A percentile compares a stretch with the other conserved stretches of the same genome.
phyloP scores from a whole-genome alignment of 1,140 invertebrate species.

The Eriocheir sinensis region DNA sequence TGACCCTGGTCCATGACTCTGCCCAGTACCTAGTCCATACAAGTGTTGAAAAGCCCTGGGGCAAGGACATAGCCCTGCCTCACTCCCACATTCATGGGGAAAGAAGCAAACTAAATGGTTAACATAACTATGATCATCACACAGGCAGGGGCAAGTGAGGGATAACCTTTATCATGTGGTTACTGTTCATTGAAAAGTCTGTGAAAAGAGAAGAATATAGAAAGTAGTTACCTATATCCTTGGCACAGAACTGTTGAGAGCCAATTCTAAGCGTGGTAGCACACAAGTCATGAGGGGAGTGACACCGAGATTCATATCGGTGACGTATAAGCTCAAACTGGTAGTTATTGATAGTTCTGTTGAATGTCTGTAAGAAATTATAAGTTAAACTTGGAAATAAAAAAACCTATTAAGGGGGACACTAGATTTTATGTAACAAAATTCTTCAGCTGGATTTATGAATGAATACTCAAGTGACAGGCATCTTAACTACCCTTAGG shows the following conservation, averaged over 20 bases:
- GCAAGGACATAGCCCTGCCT: no score
- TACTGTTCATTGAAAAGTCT: no score
- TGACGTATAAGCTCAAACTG: constrained; percentile 54
- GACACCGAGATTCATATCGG: constrained; percentile 56
- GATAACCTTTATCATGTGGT: no score
- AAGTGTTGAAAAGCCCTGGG: no score
- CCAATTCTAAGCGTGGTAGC: constrained; percentile 32
- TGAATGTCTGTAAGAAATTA: constrained; percentile 66
- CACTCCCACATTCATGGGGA: no score
- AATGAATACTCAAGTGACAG: no score
- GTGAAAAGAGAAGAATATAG: not conserved
- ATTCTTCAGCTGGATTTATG: no score
- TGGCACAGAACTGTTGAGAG: constrained; percentile 67
- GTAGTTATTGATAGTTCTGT: not conserved
- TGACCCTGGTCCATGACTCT: no score
- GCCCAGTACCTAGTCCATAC: no score
- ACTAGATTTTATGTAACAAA: not conserved
- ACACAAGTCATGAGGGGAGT: constrained; percentile 55
- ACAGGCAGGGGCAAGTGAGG: not conserved
- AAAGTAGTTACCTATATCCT: constrained; percentile 51
- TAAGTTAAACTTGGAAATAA: not conserved
- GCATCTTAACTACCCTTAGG: no score
- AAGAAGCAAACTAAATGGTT: no score
- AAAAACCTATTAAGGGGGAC: not conserved
- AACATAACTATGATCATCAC: no score